Evolutionary conservation across 2,113 vertebrate genomes (phyloP), one percentile per base, ranked within the genome.

Genomic region (Corvus moneduloides): DNA sequence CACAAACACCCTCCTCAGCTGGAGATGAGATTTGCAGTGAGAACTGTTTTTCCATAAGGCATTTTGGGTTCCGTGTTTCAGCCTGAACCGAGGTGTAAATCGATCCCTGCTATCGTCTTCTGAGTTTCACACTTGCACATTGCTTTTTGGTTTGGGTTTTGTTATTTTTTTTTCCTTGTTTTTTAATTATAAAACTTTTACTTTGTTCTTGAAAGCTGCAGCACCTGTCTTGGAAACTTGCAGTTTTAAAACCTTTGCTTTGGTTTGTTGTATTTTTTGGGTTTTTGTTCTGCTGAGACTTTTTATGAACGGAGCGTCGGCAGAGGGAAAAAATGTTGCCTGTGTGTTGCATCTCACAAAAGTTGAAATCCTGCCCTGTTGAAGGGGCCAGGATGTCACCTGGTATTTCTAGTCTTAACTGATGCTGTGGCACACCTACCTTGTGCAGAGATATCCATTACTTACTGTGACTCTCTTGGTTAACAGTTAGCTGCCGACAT

Each of bases 111-210:
- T 88, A 0, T 66, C 1, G 13, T 77, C 93, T 96, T 96, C 93
- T 84, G 79, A 95, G 43, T 73, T 81, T 93, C 68, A 92, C 85
- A 91, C 87, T 95, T 96, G 93, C 87, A 96, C 94, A 87, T 76
- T 82, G 77, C 74, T 24, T 59, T 89, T 81, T 43, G 63, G 87
- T 49, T 87, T 56, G 69, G 49, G 27, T 18, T 79, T 82, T 78
- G 52, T n/a, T 35, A 5, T 37, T 63, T 72, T 56, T 56, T 77
- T 37, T 63, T 72, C 16, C n/a, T 79, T 48, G n/a, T 11, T 49
- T 88, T 94, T 69, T 77, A 80, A 90, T 85, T 77, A 24, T 56
- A 37, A 63, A 86, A 68, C 32, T 84, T 84, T 8, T 74, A n/a
- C 49, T 87, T 89, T 22, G 49, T 74, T 85, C 52, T 82, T 78